Percentiles rank a stretch among this genome's conserved stretches.
Conservation (phyloP, 2,888 invertebrate genomes). For the Keiferia lycopersicella region DNA sequence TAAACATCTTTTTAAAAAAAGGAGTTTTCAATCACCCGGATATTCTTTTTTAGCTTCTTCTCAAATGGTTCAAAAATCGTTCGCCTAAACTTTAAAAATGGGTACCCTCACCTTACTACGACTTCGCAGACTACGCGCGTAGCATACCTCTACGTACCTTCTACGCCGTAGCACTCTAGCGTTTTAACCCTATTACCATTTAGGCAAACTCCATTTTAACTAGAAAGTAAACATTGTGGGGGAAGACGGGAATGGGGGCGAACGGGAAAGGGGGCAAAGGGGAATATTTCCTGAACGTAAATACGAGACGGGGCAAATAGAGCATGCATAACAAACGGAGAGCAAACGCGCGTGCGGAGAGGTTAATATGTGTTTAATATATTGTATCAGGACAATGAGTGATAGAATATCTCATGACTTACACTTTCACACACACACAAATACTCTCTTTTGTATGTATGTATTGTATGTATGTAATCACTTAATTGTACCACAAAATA, state of each 20-base stretch:
- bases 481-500: too few relatives aligned
- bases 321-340: constrained; percentile 23
- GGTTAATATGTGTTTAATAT: background rate
- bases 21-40: too few relatives aligned
- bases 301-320: constrained; percentile 23
- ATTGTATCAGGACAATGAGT: background rate
- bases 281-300: constrained; percentile 15
- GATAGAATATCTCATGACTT: background rate
- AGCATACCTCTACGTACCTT: constrained; percentile 9
- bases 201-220: constrained; percentile 15
- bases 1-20: too few relatives aligned
- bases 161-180: constrained; percentile 6
- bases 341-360: background rate
- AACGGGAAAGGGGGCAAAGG: background rate
- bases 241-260: background rate
- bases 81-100: background rate
- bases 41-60: background rate
- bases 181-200: constrained; percentile 15
- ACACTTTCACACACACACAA: too few relatives aligned
- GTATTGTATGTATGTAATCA: too few relatives aligned
- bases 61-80: background rate
- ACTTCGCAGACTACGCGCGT: background rate
- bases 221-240: constrained; percentile 13
- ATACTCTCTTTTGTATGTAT: too few relatives aligned
- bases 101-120: background rate